These are phyloP conservation scores for Pectinophora gossypiella DNA, from an alignment of 1,140 invertebrate genomes.

Conservation along the genomic window DNA sequence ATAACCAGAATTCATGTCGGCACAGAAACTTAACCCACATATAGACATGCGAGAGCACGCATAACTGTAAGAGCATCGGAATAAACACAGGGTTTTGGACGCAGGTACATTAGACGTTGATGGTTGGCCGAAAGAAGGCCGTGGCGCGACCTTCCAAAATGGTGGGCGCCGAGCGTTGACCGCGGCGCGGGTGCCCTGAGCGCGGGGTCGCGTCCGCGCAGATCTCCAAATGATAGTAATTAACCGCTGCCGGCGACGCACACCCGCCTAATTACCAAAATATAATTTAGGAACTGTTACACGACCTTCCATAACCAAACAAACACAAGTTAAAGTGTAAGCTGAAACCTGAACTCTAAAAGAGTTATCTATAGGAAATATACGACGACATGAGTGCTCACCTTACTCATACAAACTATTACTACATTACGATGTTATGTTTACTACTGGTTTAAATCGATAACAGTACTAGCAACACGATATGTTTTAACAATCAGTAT, in stretches of 20 bases:
- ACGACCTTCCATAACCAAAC: background rate
- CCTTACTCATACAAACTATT: too few relatives aligned
- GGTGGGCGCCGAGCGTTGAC: conserved; percentile 54
- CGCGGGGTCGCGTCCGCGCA: conserved; percentile 17
- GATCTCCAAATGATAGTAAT: conserved; percentile 15
- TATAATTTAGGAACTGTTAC: conserved; percentile 3
- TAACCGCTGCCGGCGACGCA: background rate
- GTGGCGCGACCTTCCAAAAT: conserved; percentile 65
- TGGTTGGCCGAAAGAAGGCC: conserved; percentile 63
- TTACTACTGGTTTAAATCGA: too few relatives aligned
- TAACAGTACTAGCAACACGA: too few relatives aligned
- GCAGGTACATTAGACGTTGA: conserved; percentile 41
- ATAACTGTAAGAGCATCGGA: conserved; percentile 62
- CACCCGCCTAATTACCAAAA: background rate
- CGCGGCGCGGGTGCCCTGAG: conserved; percentile 10
- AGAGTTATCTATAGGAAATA: too few relatives aligned
- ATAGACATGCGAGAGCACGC: conserved; percentile 56
- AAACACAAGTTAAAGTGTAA: background rate
- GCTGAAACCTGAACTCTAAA: too few relatives aligned
- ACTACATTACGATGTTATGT: too few relatives aligned
- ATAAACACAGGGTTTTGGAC: conserved; percentile 55
- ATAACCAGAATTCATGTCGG: conserved; percentile 50
- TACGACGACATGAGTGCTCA: too few relatives aligned
- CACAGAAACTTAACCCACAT: conserved; percentile 69
- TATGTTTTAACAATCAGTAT: too few relatives aligned